Percentiles rank a stretch among this genome's conserved stretches.
phyloP scores from a whole-genome alignment of 1,140 invertebrate genomes.

The Chymomyza costata region DNA sequence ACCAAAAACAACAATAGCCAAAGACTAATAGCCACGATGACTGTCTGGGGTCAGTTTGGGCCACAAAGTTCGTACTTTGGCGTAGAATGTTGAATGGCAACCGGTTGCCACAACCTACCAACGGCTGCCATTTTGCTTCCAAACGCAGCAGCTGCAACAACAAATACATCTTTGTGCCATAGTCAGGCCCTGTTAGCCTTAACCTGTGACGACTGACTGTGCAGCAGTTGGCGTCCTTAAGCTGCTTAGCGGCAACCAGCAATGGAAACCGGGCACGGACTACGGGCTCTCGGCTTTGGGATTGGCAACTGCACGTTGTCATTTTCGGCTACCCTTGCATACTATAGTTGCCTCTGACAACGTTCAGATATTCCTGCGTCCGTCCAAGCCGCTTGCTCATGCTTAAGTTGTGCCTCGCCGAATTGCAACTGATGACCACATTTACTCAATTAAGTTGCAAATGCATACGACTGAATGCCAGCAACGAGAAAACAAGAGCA shows the following conservation, averaged over 20 bases:
- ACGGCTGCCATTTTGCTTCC: conserved; percentile 8
- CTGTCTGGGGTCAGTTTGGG: conserved; percentile 1
- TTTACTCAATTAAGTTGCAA: conserved; percentile 56
- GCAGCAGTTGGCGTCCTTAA: conserved; percentile 33
- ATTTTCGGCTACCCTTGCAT: conserved; percentile 42
- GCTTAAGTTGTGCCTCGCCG: conserved; percentile 5
- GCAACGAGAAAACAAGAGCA: neutral
- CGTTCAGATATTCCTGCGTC: neutral
- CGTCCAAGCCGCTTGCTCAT: neutral
- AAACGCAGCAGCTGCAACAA: too few species aligned
- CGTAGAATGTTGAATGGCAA: neutral
- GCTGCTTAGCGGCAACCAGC: conserved; percentile 53
- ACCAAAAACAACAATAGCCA: too few species aligned
- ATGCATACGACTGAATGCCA: conserved; percentile 23
- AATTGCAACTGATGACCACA: conserved; percentile 50
- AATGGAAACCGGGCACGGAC: too few species aligned
- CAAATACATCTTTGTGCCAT: too few species aligned
- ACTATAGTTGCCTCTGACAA: conserved; percentile 32
- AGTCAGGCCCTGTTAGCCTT: too few species aligned
- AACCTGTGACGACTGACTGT: too few species aligned
- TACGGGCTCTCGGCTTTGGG: too few species aligned
- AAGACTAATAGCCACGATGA: too few species aligned
- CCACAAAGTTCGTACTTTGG: conserved; percentile 41
- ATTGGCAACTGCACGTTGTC: conserved; percentile 43
- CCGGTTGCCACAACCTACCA: conserved; percentile 29